Evolutionary conservation across 2,113 vertebrate species (phyloP).

Genomic region (Pelecanus crispus): DNA sequence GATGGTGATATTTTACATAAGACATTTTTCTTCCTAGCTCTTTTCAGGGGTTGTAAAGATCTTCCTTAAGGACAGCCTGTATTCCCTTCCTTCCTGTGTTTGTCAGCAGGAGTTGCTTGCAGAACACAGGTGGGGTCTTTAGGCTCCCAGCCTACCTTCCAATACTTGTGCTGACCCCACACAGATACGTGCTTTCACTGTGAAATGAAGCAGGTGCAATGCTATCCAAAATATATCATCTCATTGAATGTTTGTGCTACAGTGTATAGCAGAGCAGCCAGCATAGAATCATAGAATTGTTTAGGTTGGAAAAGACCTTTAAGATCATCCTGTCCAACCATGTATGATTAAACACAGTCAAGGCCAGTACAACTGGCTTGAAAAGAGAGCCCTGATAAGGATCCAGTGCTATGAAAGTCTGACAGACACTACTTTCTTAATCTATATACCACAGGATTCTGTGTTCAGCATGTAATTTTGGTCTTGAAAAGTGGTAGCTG

Average conservation of each 20-base stretch:
- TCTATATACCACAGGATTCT: neutral
- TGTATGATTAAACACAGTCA: rapidly evolving
- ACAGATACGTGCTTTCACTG: neutral
- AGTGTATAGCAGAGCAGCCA: neutral
- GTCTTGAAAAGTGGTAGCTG: neutral
- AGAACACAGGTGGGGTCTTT: neutral
- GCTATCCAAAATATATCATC: neutral
- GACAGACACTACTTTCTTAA: neutral
- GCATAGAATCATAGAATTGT: no score
- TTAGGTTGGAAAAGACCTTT: no score
- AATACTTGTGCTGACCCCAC: neutral
- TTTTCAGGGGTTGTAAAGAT: neutral
- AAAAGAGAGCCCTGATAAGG: neutral
- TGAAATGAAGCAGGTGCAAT: neutral
- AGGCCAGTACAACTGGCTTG: neutral
- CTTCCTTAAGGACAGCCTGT: neutral
- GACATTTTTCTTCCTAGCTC: neutral
- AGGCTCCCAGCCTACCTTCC: neutral
- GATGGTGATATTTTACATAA: neutral
- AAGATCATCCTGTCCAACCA: no score
- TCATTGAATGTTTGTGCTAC: neutral
- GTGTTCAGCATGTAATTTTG: neutral
- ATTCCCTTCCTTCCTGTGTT: neutral
- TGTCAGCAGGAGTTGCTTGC: neutral
- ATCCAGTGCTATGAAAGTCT: neutral